Base-by-base conservation (phyloP, 2,797 vertebrate species). In the Hydrophis major region DNA sequence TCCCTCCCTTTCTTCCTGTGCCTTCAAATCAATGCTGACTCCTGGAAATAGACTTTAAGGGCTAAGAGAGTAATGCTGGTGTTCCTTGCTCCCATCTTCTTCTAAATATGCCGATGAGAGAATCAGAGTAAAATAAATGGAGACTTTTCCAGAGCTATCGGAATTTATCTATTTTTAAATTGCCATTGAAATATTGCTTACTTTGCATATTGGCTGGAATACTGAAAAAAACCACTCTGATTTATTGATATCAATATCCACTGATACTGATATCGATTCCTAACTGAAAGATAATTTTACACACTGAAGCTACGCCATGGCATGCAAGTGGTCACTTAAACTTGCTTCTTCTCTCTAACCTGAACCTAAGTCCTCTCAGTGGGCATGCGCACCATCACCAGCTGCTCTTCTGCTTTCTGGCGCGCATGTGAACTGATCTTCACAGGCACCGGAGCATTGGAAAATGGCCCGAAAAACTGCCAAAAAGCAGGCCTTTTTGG, bases 211-310 rank as follows among this genome's bases (percentile, higher is more conserved):
- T 28, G 1, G 6, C 90, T 56, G n/a, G 56, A 61, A n/a, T 13
- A 3, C 50, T 53, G 50, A 53, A 53, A 61, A 89, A 60, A 61
- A 22, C 22, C 50, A 61, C 6, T 92, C 42, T 18, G 69, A 61
- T 50, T 11, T 18, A 13, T 83, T 27, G n/a, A 59, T 61, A 74
- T 61, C 16, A 69, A 61, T 12, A 11, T 61, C 60, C 25, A 61
- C 10, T 22, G 60, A 27, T 61, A 27, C 60, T 11, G 8, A 50
- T 6, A 57, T 16, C 6, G 8, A 53, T 14, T 93, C 42, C 18
- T 47, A 88, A 42, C 92, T 93, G 89, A 69, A 93, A 93, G 18
- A 86, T 18, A 93, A 47, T 37, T 69, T 50, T 61, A 28, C 37
- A 66, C 6, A 53, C 6, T 57, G 10, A 8, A 93, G 50, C 50